Evolutionary conservation across 2,113 vertebrate species (phyloP), one percentile per base, ranked within the genome.

Genomic region (Terrapene triunguis): DNA sequence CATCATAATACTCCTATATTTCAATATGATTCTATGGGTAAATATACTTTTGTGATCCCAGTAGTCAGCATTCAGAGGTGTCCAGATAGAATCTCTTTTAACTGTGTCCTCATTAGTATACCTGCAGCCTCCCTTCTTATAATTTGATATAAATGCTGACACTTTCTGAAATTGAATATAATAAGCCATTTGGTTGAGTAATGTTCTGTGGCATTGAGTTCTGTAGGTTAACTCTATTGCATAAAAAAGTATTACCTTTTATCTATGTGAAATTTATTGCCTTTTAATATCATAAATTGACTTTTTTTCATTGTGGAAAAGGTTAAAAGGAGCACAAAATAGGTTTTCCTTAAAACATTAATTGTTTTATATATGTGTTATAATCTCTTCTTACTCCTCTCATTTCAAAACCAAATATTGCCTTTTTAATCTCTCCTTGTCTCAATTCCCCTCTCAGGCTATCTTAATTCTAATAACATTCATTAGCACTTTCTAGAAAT

Each of bases 81-180:
- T 57, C 9, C 22, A 4, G 55, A 57, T 57, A 57, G 21, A 57
- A 57, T 1, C 0, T 44, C 1, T 84, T 29, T 54, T 2, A 57
- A 8, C 3, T 69, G 1, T 51, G 14, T 90, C 32, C 81, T 85
- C 88, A 79, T 82, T 92, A 3, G 42, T 42, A 5, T 32, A 87
- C 57, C 2, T n/a, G 5, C 1, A 85, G 4, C 1, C 1, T 50
- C 55, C 8, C 78, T 89, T 78, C 35, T 89, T 78, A 55, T 89
- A 72, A 55, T 4, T 76, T 2, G 0, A 53, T 44, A 81, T 57
- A 85, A 92, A 80, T 0, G 0, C 2, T 2, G 2, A 10, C 1
- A 4, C 27, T 2, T 44, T 65, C 29, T 19, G 3, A 10, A 24
- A 55, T 25, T 8, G 3, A 38, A 0, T 22, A 27, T 32, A 50